These are phyloP conservation scores for Rhagophthalmus giganteus DNA, from an alignment of 2,888 invertebrate genomes.

Conservation along the genomic window DNA sequence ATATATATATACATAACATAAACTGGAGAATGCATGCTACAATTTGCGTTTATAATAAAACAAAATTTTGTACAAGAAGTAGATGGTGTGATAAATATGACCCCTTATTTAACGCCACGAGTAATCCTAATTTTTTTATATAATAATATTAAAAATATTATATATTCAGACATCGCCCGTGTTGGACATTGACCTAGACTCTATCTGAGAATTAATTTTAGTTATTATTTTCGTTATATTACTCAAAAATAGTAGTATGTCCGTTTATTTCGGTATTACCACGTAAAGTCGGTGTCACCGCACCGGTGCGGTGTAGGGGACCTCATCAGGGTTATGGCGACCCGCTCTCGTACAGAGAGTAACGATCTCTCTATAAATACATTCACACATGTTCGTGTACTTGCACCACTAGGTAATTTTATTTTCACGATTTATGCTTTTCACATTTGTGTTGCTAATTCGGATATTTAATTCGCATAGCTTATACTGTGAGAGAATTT, in stretches of 20 bases:
- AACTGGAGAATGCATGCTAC: too few relatives aligned
- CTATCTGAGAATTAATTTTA: conserved; percentile 12
- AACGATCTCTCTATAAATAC: conserved; percentile 33
- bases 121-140: too few relatives aligned
- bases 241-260: conserved; percentile 25
- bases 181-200: conserved; percentile 17
- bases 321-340: conserved; percentile 30
- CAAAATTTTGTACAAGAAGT: too few relatives aligned
- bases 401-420: conserved; percentile 31
- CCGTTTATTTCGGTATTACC: conserved; percentile 28
- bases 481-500: conserved; percentile 21
- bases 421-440: conserved; percentile 31
- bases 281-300: conserved; percentile 30
- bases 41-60: too few relatives aligned
- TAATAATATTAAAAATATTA: too few relatives aligned
- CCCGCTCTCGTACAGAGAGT: conserved; percentile 28
- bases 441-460: conserved; percentile 33
- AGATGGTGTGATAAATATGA: too few relatives aligned
- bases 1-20: too few relatives aligned
- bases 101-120: too few relatives aligned
- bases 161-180: too few relatives aligned
- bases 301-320: conserved; percentile 28
- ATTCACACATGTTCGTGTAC: conserved; percentile 32
- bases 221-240: conserved; percentile 21
- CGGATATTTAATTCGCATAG: conserved; percentile 31